Base-by-base conservation (phyloP, 2,888 invertebrate species). In the Ichneumon xanthorius region DNA sequence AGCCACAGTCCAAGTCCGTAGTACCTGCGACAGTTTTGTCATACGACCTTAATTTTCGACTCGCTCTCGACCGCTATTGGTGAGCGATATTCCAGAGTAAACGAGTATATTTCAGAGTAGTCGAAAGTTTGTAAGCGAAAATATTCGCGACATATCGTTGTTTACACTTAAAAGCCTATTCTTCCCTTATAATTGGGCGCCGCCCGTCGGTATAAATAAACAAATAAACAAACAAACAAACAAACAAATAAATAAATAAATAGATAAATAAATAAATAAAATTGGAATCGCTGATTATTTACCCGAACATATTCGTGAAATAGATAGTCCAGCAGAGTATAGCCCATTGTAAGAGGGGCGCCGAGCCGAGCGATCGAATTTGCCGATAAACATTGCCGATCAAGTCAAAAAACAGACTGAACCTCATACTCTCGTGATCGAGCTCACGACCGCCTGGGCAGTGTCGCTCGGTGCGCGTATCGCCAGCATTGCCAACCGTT, bases 1-100 rank as follows among this genome's bases (percentile, higher is more conserved):
- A 97, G 95, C 97, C 97, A 97, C 88, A 97, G 94, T 82, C 96
- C 96, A 0, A 96, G 93, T 2, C 96, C 96, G 82, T 96, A 96
- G 40, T 96, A 96, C 16, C 96, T 96, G 93, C 14, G 94, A 94
- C 5, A 75, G 22, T 58, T 63, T 9, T 16, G 50, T 50, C 53
- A 19, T 40, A 7, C 22, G 2, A 40, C 26, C 7, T 26, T 61
- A 30, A 26, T 16, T n/a, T 53, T 11, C 33, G n/a, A n/a, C n/a
- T 48, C 22, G 16, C 1, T 0, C 14, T 40, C 16, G 30, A 5
- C 14, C 22, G 53, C 45, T 45, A 16, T 45, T 4, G 16, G 16
- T 5, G 40, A 67, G 40, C 55, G 7, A 14, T 33, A 16, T 53
- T 11, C n/a, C 45, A 1, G 19, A 53, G n/a, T 30, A 16, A 26